These are phyloP conservation scores for Silurus meridionalis DNA, from an alignment of 2,113 vertebrate species.

Conservation along the genomic window DNA sequence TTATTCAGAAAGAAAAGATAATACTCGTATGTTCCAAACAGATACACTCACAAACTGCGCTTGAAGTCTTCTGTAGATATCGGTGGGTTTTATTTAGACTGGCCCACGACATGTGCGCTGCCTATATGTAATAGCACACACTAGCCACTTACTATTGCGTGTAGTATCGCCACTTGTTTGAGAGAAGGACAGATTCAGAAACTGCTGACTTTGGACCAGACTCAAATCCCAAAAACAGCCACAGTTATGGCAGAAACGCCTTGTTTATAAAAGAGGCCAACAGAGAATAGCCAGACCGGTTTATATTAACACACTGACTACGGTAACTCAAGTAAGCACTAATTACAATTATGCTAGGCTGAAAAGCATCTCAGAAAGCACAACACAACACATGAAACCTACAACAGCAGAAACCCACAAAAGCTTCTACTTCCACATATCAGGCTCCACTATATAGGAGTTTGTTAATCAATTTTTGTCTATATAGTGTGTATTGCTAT, in stretches of 20 bases:
- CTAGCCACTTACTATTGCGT: no score
- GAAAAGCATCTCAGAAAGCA: neutral
- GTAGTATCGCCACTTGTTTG: no score
- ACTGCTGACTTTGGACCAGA: no score
- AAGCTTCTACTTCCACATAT: neutral
- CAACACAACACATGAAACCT: neutral
- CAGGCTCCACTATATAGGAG: neutral
- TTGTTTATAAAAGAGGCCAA: neutral
- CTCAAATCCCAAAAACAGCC: neutral
- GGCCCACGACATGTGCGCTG: no score
- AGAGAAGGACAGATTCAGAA: no score
- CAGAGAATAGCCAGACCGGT: neutral
- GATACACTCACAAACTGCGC: neutral
- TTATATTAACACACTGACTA: neutral
- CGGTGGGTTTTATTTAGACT: no score
- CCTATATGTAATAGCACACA: no score
- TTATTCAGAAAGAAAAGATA: neutral
- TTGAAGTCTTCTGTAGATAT: no score
- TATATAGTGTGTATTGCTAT: no score
- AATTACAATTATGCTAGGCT: neutral
- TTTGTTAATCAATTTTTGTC: neutral
- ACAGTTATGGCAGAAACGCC: neutral
- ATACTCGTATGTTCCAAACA: neutral
- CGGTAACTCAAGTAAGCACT: neutral
- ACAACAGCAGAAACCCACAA: neutral